Evolutionary conservation across 2,888 invertebrate species (phyloP), one percentile per base, ranked within the genome.

Genomic region (Oscheius sp.): DNA sequence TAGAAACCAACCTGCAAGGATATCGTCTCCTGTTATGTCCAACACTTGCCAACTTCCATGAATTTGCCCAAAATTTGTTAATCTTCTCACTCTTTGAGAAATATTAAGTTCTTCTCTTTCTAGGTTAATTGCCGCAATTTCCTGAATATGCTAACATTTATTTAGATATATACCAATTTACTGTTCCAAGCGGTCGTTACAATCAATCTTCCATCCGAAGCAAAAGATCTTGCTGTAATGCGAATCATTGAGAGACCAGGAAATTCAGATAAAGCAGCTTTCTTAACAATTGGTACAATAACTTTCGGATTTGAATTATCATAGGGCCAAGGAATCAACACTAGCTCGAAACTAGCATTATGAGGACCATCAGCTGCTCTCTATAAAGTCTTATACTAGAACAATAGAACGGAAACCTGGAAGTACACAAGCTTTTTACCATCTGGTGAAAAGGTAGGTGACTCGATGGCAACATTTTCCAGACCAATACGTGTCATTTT

Each of bases 281-380:
- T 65, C 17, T 68, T 67, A 0, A 81, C 74, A 36, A 80, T 77
- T 4, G 78, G 77, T 2, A 80, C 75, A 12, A 76, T 56, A 22
- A 61, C 68, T 30, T 33, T 49, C n/a, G 68, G 62, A 4, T 50
- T 44, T 8, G 47, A 20, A 9, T 24, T 69, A 22, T 72, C 66
- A 38, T 72, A 67, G 6, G 73, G 72, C 81, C 82, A 82, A 2
- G 74, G 51, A 2, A 78, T 45, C 20, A 56, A 49, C 1, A 80
- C 72, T 65, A 83, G 49, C 50, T 77, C 76, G 30, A 78, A 62
- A n/a, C 68, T 59, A 0, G 81, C 78, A 26, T 73, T 62, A 70
- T 85, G 85, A 1, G 85, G 82, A 32, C 83, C 83, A 36, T 72
- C 78, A n/a, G 82, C 72, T 0, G 67, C 54, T 17, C 85, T 67